These are phyloP conservation scores for Zootoca vivipara DNA, from an alignment of 2,113 vertebrate species.

Conservation along the genomic window DNA sequence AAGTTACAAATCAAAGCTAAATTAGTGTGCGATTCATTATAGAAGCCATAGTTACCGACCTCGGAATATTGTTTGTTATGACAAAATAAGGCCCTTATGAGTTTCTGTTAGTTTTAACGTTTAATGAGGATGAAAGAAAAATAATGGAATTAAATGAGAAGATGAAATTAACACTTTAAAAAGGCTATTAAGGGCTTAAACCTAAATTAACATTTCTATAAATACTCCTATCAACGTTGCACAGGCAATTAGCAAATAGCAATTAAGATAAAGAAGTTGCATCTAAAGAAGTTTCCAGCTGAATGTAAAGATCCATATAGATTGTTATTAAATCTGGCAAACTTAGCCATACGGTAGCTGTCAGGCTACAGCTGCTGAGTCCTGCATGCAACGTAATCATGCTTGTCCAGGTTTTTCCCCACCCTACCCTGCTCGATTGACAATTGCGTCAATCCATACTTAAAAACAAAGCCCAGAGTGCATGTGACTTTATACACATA, in stretches of 20 bases:
- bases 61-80: background rate
- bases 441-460: background rate
- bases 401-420: background rate
- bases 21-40: background rate
- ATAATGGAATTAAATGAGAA: constrained; percentile 12
- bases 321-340: background rate
- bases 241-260: constrained; percentile 3
- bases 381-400: background rate
- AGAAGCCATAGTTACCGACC: background rate
- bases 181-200: background rate
- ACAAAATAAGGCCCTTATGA: background rate
- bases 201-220: constrained; percentile 8
- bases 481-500: background rate
- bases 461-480: background rate
- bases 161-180: background rate
- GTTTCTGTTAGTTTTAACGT: background rate
- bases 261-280: constrained; percentile 8
- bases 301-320: background rate
- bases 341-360: background rate
- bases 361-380: background rate
- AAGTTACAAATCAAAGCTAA: background rate
- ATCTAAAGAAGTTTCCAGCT: background rate
- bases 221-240: background rate
- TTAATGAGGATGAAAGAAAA: constrained; percentile 1
- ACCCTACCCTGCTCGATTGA: background rate